These are phyloP conservation scores for Microtus ochrogaster DNA, from an alignment of 2,113 vertebrate species.

Conservation along the genomic window DNA sequence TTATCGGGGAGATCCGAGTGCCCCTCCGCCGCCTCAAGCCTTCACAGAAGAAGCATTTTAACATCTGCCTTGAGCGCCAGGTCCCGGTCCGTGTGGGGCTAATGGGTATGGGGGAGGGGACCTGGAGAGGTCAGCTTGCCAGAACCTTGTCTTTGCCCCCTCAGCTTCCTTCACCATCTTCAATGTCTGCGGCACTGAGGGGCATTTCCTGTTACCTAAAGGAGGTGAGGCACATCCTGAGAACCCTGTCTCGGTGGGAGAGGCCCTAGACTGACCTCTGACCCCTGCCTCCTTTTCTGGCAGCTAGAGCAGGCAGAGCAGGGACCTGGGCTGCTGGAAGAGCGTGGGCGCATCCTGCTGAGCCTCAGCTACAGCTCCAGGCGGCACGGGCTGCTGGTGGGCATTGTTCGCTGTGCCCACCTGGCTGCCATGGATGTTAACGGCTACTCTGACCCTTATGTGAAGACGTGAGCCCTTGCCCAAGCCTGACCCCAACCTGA, in stretches of 20 bases:
- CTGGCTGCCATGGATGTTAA: constrained; percentile 94
- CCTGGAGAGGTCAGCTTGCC: constrained; percentile 19
- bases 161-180: constrained; percentile 91
- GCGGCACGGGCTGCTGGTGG: constrained; percentile 88
- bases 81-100: constrained; percentile 86
- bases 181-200: constrained; percentile 91
- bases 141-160: constrained; percentile 27
- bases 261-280: neutral
- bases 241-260: neutral
- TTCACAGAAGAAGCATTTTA: constrained; percentile 91
- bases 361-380: constrained; percentile 87
- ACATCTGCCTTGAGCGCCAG: constrained; percentile 92
- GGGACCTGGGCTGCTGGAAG: constrained; percentile 89
- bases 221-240: constrained; percentile 87
- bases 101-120: neutral
- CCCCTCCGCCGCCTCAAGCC: constrained; percentile 91
- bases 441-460: constrained; percentile 93
- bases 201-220: constrained; percentile 93
- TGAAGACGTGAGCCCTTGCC: constrained; percentile 90
- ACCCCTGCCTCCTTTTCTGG: neutral
- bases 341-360: constrained; percentile 91
- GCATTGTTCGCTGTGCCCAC: constrained; percentile 92
- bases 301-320: constrained; percentile 91
- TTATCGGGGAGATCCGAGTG: constrained; percentile 92
- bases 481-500: neutral